These are phyloP conservation scores for Pseudomyrmex gracilis DNA, from an alignment of 1,140 invertebrate species.

Conservation along the genomic window DNA sequence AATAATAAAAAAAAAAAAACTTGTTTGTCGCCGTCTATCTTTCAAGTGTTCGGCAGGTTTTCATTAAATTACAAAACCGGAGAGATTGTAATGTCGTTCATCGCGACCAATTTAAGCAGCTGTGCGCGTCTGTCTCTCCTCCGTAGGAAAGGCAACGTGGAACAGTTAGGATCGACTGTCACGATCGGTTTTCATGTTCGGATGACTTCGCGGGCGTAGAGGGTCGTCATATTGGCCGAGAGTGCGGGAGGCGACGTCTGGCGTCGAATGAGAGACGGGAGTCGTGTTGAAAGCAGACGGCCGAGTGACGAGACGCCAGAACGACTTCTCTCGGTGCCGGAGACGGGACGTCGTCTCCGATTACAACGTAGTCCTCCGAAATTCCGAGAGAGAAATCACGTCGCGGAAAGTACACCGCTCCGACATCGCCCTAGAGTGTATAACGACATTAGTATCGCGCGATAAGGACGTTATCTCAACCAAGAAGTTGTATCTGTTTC, in stretches of 20 bases:
- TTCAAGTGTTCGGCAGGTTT: background rate
- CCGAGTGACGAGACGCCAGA: conserved; percentile 80
- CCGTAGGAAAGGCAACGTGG: conserved; percentile 38
- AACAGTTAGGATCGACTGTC: conserved; percentile 74
- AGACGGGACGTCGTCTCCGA: conserved; percentile 79
- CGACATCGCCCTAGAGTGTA: background rate
- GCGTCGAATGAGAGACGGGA: conserved; percentile 79
- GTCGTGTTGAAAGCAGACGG: conserved; percentile 79
- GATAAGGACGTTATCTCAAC: conserved; percentile 40
- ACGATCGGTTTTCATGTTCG: conserved; percentile 74
- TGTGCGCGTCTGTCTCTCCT: conserved; percentile 18
- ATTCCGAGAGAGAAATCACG: conserved; percentile 67
- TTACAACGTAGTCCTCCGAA: conserved; percentile 75
- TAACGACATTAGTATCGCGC: conserved; percentile 53
- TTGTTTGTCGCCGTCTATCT: background rate
- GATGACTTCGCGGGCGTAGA: conserved; percentile 67
- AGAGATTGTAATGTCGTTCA: conserved; percentile 12
- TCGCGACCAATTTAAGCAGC: background rate
- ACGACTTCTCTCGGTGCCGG: conserved; percentile 69
- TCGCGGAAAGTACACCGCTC: conserved; percentile 52
- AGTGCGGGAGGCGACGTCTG: conserved; percentile 72
- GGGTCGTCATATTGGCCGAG: conserved; percentile 72
- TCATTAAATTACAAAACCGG: conserved; percentile 5
- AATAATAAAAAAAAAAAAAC: background rate
- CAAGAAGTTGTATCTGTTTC: background rate